Evolutionary conservation across 2,797 vertebrate species (phyloP).

Genomic region (Epinephelus awoara): DNA sequence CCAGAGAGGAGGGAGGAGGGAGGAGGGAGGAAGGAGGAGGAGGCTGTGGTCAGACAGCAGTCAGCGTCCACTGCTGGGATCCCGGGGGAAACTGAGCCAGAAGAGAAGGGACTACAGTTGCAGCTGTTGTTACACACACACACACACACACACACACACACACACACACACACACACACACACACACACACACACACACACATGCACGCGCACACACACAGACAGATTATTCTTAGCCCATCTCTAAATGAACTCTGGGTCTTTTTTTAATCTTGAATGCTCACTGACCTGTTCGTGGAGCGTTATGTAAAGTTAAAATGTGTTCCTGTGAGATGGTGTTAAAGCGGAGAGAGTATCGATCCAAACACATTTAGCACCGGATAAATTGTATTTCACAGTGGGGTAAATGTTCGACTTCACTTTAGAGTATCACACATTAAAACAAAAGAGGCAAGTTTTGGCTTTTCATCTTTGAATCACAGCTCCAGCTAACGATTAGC

Average conservation of each 20-base stretch:
- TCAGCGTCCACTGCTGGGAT: conserved; percentile 72
- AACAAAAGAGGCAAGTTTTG: no score
- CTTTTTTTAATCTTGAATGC: conserved; percentile 50
- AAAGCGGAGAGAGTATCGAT: conserved; percentile 25
- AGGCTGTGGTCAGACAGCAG: conserved; percentile 58
- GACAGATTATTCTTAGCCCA: conserved; percentile 52
- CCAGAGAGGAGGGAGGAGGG: conserved; percentile 16
- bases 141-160: conserved; percentile 32
- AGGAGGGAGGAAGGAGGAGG: background rate
- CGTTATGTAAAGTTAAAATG: conserved; percentile 47
- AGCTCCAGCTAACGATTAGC: background rate
- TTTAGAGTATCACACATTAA: background rate
- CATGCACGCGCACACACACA: conserved; percentile 1
- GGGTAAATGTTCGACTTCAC: background rate
- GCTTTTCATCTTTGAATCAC: background rate
- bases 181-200: conserved; percentile 31
- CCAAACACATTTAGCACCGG: conserved; percentile 6
- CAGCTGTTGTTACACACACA: conserved; percentile 72
- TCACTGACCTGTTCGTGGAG: conserved; percentile 52
- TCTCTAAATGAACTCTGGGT: conserved; percentile 34
- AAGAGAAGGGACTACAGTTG: conserved; percentile 74
- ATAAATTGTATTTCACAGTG: background rate
- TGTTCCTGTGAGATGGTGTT: conserved; percentile 22
- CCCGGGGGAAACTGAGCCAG: conserved; percentile 74
- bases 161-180: conserved; percentile 26